Evolutionary conservation across 2,113 vertebrate species (phyloP), one percentile per base, ranked within the genome.

Genomic region (Sminthopsis crassicaudata): DNA sequence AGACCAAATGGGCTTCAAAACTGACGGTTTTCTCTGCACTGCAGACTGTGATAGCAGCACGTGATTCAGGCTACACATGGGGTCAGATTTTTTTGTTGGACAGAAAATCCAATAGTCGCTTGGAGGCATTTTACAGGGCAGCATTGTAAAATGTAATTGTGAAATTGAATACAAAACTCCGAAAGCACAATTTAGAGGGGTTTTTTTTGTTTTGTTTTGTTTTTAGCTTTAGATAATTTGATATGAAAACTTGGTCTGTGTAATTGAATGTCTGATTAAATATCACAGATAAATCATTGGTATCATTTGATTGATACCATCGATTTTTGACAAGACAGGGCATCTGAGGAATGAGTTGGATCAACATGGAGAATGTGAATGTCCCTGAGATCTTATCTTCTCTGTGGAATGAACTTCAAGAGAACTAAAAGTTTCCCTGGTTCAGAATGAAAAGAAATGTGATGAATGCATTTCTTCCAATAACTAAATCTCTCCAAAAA

Each of bases 141-240:
- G 27, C 5, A 36, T 76, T 84, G 0, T 84, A 42, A 84, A 84
- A 84, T 42, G 8, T 42, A 22, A 36, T 2, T 84, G n/a, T n/a
- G 8, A 84, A 84, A 84, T n/a, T 19, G 30, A 84, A 42, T 84
- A 84, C 42, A 42, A 84, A 42, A 84, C 16, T 84, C 6, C 16
- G 22, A 19, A 42, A 23, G 67, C 67, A 84, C 51, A 90, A 42
- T 42, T 26, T 46, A 76, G 6, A 92, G 90, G 10, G 1, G 53
- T 92, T 50, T 91, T 92, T n/a, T n/a, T n/a, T n/a, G n/a, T n/a
- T n/a, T n/a, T n/a, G n/a, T n/a, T n/a, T n/a, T n/a, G n/a, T n/a
- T n/a, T n/a, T n/a, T n/a, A 90, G 88, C 84, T 93, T 91, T 96
- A 94, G 30, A 51, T 76, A 92, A 93, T 57, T 57, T 42, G 54